Percentiles rank a stretch among this genome's conserved stretches.
phyloP scores from a whole-genome alignment of 2,113 vertebrate species.

The Elaphurus davidianus region DNA sequence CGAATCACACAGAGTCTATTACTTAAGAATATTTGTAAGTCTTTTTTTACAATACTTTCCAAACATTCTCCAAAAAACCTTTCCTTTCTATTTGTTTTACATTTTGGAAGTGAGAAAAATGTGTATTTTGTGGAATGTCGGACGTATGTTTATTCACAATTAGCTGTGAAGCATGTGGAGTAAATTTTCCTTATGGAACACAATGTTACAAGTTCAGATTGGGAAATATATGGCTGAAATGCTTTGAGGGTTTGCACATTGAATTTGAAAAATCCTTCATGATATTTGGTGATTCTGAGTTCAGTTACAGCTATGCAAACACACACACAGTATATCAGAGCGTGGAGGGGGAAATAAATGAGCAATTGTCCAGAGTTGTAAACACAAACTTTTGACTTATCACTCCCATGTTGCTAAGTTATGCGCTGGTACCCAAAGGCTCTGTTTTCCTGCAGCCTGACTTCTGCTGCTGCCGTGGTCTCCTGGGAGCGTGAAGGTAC shows the following conservation, averaged over 20 bases:
- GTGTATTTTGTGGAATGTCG: neutral
- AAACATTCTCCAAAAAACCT: neutral
- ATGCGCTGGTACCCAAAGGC: neutral
- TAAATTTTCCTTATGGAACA: neutral
- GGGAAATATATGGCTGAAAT: neutral
- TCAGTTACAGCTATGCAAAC: neutral
- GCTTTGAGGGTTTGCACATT: neutral
- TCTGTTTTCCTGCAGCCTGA: neutral
- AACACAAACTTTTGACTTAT: neutral
- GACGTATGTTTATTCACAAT: conserved; percentile 11
- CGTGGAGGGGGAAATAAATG: neutral
- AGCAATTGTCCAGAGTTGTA: neutral
- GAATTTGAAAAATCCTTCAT: neutral
- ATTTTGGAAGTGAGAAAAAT: conserved; percentile 42
- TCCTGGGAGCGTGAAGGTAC: neutral
- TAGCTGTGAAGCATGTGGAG: conserved; percentile 17
- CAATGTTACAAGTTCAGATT: neutral
- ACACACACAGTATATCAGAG: neutral
- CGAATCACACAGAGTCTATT: neutral
- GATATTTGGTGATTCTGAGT: neutral
- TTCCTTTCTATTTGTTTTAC: neutral
- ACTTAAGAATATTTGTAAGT: neutral
- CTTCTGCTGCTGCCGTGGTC: neutral
- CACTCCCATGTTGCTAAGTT: neutral
- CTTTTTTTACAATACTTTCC: neutral